Evolutionary conservation across 2,113 vertebrate genomes (phyloP).

Genomic region (Bos indicus): DNA sequence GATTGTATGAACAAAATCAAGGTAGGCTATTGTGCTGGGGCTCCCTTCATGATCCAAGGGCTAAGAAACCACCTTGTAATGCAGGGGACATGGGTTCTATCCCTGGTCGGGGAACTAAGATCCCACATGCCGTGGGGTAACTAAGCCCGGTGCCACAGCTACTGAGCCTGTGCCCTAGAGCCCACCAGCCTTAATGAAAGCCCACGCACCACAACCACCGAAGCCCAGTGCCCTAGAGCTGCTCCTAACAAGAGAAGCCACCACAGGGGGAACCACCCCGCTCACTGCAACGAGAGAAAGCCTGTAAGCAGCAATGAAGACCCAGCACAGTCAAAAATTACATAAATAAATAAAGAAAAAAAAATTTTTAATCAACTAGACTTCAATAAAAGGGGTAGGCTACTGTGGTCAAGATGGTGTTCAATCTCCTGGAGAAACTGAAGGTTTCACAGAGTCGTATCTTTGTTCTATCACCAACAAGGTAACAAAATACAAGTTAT

Average conservation of each 20-base stretch:
- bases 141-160: background rate
- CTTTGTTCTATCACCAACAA: background rate
- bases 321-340: background rate
- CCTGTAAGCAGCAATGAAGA: background rate
- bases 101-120: background rate
- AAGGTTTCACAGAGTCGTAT: background rate
- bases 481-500: background rate
- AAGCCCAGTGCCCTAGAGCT: background rate
- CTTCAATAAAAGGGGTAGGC: background rate
- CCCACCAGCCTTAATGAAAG: background rate
- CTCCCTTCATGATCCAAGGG: background rate
- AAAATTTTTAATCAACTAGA: background rate
- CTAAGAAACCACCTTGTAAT: background rate
- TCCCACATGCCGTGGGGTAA: background rate
- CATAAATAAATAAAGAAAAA: background rate
- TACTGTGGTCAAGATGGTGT: background rate
- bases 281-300: background rate
- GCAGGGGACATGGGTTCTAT: background rate
- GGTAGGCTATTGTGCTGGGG: background rate
- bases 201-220: background rate
- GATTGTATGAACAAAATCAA: background rate
- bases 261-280: background rate
- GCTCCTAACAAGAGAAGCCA: background rate
- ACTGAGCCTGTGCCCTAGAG: background rate
- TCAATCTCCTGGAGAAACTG: background rate